Evolutionary conservation across 2,113 vertebrate genomes (phyloP), one percentile per base, ranked within the genome.

Genomic region (Desmodus rotundus): DNA sequence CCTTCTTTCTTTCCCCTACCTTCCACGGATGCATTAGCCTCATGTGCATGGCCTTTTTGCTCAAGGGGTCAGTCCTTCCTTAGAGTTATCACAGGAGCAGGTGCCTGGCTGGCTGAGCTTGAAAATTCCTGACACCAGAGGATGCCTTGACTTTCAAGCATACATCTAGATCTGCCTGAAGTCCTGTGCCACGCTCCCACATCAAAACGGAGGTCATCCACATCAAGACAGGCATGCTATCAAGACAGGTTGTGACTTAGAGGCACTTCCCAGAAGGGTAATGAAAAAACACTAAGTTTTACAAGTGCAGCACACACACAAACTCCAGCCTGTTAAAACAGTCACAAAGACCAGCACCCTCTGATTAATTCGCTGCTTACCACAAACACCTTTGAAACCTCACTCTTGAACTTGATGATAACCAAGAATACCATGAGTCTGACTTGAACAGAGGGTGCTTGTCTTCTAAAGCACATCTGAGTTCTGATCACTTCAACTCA

Each of bases 71-170:
- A 24, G 10, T 82, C 14, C 28, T 67, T 78, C 16, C n/a, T 58
- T 17, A 4, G 7, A 91, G 41, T 43, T 50, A 1, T 26, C 33
- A 45, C 56, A 95, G 68, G 31, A 72, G 68, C 45, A 47, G 41
- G 41, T 65, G 50, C 0, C 54, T 10, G 6, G 33, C n/a, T 52
- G 26, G 16, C 31, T 96, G 92, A 97, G 73, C 95, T 97, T 97
- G 85, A 50, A 92, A 86, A 78, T 0, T 45, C 43, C 50, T 72
- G 45, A 67, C 0, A 7, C 26, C 36, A 31, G 8, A 33, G 20
- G 45, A 17, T 52, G 8, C 26, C 33, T 45, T 47, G 13, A 82
- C 22, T 76, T 92, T 86, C 38, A 81, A 47, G 9, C 67, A 58
- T 84, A 68, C 96, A 11, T 15, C 28, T 70, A 33, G 22, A 63